A percentile compares a stretch with the other conserved stretches of the same genome.
These are phyloP conservation scores for Myzus persicae DNA, from an alignment of 1,140 invertebrate species.

Conservation along the genomic window DNA sequence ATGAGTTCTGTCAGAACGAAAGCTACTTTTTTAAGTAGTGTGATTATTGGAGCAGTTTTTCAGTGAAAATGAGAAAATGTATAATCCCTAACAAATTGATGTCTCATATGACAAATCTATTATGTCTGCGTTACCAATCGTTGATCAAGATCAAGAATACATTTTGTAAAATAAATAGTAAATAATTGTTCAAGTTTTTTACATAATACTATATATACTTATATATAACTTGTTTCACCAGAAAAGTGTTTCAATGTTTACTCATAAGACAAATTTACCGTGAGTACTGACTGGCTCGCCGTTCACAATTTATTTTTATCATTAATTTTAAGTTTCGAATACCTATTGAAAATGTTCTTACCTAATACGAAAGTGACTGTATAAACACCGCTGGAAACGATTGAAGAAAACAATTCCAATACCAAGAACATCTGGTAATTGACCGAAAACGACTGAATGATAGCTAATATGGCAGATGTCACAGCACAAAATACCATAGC, in stretches of 20 bases:
- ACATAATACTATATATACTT: too few relatives aligned
- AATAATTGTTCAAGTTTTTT: background rate
- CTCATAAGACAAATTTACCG: background rate
- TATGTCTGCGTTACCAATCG: background rate
- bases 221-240: background rate
- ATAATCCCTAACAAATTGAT: background rate
- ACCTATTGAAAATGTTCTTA: constrained; percentile 60
- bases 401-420: constrained; percentile 70
- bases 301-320: background rate
- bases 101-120: background rate
- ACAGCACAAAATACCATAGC: constrained; percentile 68
- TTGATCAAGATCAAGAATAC: background rate
- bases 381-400: constrained; percentile 71
- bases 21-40: background rate
- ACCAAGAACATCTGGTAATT: constrained; percentile 68
- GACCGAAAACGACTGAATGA: constrained; percentile 68
- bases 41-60: background rate
- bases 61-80: background rate
- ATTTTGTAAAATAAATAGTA: background rate
- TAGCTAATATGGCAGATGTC: constrained; percentile 68
- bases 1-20: background rate
- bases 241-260: background rate
- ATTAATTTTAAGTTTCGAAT: background rate
- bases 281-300: background rate
- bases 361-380: constrained; percentile 72